A percentile compares a stretch with the other conserved stretches of the same genome.
Evolutionary conservation across 2,888 invertebrate species (phyloP).

Genomic region (Caenorhabditis virilis): DNA sequence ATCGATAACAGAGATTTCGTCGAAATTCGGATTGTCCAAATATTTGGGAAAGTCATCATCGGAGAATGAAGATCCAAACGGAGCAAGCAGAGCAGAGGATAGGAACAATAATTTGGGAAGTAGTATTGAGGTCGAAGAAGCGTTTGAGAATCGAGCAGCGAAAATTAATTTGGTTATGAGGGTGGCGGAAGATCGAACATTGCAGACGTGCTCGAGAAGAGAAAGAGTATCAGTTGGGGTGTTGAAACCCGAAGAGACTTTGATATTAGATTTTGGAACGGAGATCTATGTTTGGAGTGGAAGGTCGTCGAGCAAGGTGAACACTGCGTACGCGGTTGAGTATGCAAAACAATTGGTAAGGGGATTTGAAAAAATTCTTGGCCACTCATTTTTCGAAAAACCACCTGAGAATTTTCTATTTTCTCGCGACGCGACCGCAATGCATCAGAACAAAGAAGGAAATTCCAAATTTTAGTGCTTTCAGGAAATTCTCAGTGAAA

Average conservation of each 20-base stretch:
- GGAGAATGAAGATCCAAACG: too few relatives aligned
- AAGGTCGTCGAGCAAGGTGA: conserved; percentile 44
- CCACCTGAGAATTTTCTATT: too few relatives aligned
- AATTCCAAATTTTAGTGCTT: too few relatives aligned
- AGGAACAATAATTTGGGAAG: conserved; percentile 2
- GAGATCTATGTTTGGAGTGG: conserved; percentile 64
- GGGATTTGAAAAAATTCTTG: neutral
- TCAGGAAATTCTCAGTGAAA: too few relatives aligned
- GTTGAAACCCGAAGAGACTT: conserved; percentile 40
- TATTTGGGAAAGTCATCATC: conserved; percentile 11
- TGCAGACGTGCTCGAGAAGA: conserved; percentile 16
- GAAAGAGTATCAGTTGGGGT: conserved; percentile 16
- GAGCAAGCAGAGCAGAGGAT: too few relatives aligned
- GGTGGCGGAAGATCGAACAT: conserved; percentile 18
- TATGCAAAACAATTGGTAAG: conserved; percentile 56
- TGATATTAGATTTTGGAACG: conserved; percentile 62
- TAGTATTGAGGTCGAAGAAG: neutral
- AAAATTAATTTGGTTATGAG: conserved; percentile 25
- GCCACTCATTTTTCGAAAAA: neutral
- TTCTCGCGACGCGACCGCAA: too few relatives aligned
- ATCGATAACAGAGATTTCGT: neutral
- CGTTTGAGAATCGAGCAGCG: conserved; percentile 17
- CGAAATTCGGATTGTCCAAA: conserved; percentile 7
- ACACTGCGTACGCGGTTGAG: conserved; percentile 45
- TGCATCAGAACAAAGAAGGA: too few relatives aligned